Evolutionary conservation across 23 tunicate genomes (phyloP).

Genomic region (Trididemnum clinides): DNA sequence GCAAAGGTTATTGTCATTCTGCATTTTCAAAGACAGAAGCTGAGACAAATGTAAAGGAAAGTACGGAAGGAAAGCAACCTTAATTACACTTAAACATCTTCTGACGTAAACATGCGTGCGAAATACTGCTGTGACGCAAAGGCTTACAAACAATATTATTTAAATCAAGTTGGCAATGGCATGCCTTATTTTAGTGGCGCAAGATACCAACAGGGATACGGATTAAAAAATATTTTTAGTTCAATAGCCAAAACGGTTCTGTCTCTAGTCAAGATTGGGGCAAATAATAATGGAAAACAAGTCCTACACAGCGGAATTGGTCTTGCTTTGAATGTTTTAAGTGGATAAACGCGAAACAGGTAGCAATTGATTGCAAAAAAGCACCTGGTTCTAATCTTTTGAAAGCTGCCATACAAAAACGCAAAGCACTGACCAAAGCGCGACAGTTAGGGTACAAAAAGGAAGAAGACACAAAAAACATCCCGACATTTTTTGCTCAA

Average conservation of each 20-base stretch:
- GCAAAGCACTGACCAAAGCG: not conserved
- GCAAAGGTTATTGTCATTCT: no score
- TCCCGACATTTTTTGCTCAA: not conserved
- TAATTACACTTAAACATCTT: no score
- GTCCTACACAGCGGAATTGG: constrained; percentile 1
- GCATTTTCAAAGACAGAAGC: no score
- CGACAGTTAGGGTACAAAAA: not conserved
- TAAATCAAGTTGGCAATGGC: not conserved
- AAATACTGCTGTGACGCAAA: not conserved
- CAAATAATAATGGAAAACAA: constrained; percentile 21
- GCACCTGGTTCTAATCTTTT: not conserved
- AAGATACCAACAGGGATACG: constrained; percentile 1
- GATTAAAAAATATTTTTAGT: constrained; percentile 11
- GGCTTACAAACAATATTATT: not conserved
- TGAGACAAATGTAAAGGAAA: no score
- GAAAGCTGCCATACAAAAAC: not conserved
- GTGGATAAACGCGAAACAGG: constrained; percentile 22
- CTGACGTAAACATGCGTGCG: no score
- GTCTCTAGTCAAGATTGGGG: constrained; percentile 26
- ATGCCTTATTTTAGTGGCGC: no score
- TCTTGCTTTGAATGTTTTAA: constrained; percentile 15
- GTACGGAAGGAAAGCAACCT: no score
- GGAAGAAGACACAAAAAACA: not conserved
- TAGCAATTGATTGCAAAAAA: not conserved
- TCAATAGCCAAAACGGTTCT: not conserved